Evolutionary conservation across 1,140 invertebrate species (phyloP), one percentile per base, ranked within the genome.

Genomic region (Mycetomoellerius zeteki): DNA sequence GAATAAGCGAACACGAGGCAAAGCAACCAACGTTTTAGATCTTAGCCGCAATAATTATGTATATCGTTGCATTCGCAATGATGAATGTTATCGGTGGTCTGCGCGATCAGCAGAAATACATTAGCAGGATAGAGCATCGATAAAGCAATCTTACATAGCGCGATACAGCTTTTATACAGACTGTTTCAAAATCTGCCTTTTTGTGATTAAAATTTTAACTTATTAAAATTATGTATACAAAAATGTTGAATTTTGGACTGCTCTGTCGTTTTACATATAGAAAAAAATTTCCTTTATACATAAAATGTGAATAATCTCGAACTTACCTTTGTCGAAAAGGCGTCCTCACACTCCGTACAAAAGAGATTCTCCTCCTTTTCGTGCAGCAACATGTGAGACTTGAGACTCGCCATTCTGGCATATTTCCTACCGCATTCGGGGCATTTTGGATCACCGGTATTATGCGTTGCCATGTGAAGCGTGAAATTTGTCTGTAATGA

Each of bases 371-470:
- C 97, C 89, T 97, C 97, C 87, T 96, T 96, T 91, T 97, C 96
- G 89, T 98, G 97, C 7, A 97, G 84, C 91, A 96, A 93, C 84
- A 98, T 95, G 91, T 98, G 97, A n/a, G 97, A 96, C 88, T 97
- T 97, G 4, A 97, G 95, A 93, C 97, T 97, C 19, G 97, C 97
- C 60, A 97, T 94, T 72, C 97, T 94, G 1, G 96, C 96, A 93
- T 97, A 97, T 87, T 96, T 96, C 92, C 95, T 94, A 54, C 95
- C 93, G 92, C 97, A 98, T 89, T 97, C 96, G 0, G 97, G 97
- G 94, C 97, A 97, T 88, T 96, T 96, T 54, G 95, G 95, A 62
- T 95, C 94, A n/a, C 95, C 94, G 37, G 94, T 94, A 76, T 96
- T 96, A 90, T 97, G 96, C 5, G 96, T 96, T 37, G 96, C 96